Conservation (phyloP, 2,797 vertebrate genomes). For the Macrochelys suwanniensis region DNA sequence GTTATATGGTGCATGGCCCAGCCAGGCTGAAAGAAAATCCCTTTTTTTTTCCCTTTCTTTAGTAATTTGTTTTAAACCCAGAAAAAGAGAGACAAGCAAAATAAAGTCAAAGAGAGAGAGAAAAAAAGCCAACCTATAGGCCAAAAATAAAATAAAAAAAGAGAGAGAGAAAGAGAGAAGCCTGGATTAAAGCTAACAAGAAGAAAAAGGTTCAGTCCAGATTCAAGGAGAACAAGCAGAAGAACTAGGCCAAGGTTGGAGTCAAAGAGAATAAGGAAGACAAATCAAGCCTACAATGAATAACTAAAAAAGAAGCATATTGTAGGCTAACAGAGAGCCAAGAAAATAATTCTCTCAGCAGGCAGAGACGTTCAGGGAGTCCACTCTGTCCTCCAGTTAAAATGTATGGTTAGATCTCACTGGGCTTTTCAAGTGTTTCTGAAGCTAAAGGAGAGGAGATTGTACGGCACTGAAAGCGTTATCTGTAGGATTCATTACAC, state of each 20-base stretch:
- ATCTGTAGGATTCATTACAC: neutral
- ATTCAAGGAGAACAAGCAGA: neutral
- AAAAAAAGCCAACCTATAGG: neutral
- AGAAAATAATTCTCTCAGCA: neutral
- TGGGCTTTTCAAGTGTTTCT: neutral
- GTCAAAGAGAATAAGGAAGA: neutral
- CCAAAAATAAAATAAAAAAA: neutral
- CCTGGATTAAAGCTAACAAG: neutral
- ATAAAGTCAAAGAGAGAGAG: neutral
- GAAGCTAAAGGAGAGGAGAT: neutral
- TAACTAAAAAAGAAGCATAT: neutral
- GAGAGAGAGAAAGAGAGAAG: neutral
- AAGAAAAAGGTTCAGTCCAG: neutral
- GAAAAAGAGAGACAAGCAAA: neutral
- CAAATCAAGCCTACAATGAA: neutral
- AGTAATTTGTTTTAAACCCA: neutral
- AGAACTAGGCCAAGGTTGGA: neutral
- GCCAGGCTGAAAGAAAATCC: neutral
- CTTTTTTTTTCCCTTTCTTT: neutral
- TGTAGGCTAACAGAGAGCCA: neutral
- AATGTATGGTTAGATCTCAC: neutral
- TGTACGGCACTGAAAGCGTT: neutral
- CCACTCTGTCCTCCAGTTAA: neutral
- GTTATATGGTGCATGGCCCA: neutral
- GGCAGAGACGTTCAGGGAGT: neutral